Base-by-base conservation (phyloP, 2,888 invertebrate genomes). In the Steromphala cineraria region DNA sequence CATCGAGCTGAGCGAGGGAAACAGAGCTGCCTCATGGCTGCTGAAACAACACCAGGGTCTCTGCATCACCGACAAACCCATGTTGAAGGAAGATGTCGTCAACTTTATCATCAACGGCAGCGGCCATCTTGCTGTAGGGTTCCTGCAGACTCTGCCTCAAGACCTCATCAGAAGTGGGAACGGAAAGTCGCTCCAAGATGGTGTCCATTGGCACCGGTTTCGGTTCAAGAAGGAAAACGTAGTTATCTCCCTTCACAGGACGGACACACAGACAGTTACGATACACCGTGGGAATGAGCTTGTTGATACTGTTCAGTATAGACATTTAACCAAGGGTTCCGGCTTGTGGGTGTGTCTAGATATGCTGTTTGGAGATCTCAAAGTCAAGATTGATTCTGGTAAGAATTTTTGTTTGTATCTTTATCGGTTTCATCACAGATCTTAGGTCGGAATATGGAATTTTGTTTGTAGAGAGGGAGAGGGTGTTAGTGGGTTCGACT, bases 351-450 rank as follows among this genome's bases (percentile, higher is more conserved):
- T 62, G 0, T 62, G 62, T 28, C 62, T 62, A 15, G 62, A 62
- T 24, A 28, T 62, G 24, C 28, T 28, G 17, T 62, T 28, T 15
- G 62, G 62, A 24, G 62, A 62, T 62, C 24, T 62, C n/a, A 62
- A 62, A 28, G 28, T 62, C 62, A 62, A 62, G 62, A 62, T 62
- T 28, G 62, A 62, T 62, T 62, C 62, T 62, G 62, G 62, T 62
- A 62, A 10, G 62, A 15, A 62, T 4, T 24, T 28, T 0, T 62
- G 3, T 21, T 13, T 24, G 10, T 7, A 36, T 36, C 7, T 36
- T 36, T 36, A 36, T 36, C n/a, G n/a, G n/a, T n/a, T n/a, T n/a
- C n/a, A n/a, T n/a, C n/a, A n/a, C n/a, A n/a, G n/a, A n/a, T n/a
- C n/a, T n/a, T n/a, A n/a, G n/a, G n/a, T n/a, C n/a, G n/a, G n/a